These are phyloP conservation scores for Calliopsis andreniformis DNA, from an alignment of 1,140 invertebrate species.

Conservation along the genomic window DNA sequence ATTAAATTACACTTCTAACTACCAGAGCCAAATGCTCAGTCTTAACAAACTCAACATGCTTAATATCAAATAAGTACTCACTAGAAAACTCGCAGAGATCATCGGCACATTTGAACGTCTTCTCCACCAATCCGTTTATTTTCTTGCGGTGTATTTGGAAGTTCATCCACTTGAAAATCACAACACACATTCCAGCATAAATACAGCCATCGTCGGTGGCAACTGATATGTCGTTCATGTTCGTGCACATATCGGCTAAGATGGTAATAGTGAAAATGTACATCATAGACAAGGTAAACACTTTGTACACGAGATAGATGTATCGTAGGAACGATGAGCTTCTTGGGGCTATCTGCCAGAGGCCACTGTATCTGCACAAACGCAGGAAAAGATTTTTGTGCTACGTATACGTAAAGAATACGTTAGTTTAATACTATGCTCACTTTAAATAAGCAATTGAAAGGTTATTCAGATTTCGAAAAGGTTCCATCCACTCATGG, in stretches of 20 bases:
- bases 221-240: conserved; percentile 61
- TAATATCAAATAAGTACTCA: too few species aligned
- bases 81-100: conserved; percentile 65
- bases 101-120: conserved; percentile 57
- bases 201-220: conserved; percentile 69
- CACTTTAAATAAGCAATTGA: conserved; percentile 43
- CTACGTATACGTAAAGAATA: background rate
- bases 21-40: too few species aligned
- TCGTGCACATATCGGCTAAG: conserved; percentile 46
- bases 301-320: conserved; percentile 57
- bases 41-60: too few species aligned
- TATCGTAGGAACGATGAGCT: conserved; percentile 19
- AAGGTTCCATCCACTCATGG: conserved; percentile 2
- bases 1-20: too few species aligned
- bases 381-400: background rate
- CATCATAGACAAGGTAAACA: conserved; percentile 41
- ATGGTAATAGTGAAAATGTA: conserved; percentile 40
- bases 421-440: conserved; percentile 2
- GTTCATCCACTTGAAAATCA: conserved; percentile 64
- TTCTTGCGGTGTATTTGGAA: conserved; percentile 61
- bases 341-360: conserved; percentile 40
- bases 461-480: conserved; percentile 1
- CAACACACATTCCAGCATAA: conserved; percentile 59
- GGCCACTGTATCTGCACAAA: conserved; percentile 42
- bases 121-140: conserved; percentile 60